Conservation (phyloP, 2,797 vertebrate genomes). For the Syngnathus rostellatus region DNA sequence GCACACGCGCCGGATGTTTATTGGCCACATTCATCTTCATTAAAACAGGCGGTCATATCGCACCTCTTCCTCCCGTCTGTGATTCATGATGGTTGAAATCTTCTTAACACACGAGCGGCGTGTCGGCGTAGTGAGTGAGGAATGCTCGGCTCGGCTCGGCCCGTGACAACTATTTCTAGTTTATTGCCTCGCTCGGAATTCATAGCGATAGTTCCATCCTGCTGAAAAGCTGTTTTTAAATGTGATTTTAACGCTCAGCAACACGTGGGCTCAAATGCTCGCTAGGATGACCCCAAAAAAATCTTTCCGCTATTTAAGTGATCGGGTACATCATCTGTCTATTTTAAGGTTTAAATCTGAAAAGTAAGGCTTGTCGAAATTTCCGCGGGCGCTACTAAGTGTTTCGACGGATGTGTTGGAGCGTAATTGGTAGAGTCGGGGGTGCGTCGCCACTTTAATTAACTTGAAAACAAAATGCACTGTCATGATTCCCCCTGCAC, state of each 20-base stretch:
- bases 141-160: background rate
- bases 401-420: conserved; percentile 25
- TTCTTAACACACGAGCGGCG: background rate
- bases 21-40: conserved; percentile 3
- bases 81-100: conserved; percentile 5
- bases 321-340: no score
- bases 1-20: background rate
- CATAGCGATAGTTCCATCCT: background rate
- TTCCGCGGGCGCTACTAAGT: no score
- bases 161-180: background rate
- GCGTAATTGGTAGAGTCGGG: conserved; percentile 1
- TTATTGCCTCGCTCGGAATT: background rate
- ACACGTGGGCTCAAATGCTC: background rate
- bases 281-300: background rate
- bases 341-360: no score
- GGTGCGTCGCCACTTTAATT: background rate
- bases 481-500: background rate
- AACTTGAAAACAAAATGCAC: background rate
- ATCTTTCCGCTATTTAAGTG: no score
- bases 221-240: background rate
- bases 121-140: conserved; percentile 3
- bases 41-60: background rate
- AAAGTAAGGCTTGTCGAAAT: no score
- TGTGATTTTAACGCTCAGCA: background rate
- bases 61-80: background rate